Evolutionary conservation across 2,113 vertebrate genomes (phyloP).

Genomic region (Heterocephalus glaber): DNA sequence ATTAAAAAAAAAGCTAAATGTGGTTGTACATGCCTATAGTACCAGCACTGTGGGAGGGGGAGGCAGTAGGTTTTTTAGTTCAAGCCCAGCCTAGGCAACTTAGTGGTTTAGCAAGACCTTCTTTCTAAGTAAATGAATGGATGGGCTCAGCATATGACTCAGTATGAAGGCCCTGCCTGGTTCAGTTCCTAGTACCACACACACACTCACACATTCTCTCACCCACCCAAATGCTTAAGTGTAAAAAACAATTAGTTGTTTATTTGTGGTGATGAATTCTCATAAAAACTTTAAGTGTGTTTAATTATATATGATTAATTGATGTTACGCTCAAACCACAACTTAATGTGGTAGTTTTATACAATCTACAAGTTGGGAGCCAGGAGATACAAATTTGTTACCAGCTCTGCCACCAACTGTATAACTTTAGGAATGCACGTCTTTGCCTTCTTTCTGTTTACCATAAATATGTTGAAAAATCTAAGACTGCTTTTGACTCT

Average conservation of each 20-base stretch:
- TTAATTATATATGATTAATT: background rate
- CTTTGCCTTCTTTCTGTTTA: background rate
- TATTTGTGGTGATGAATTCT: background rate
- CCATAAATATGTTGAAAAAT: background rate
- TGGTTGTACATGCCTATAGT: no score
- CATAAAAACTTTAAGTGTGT: conserved; percentile 27
- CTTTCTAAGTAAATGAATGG: background rate
- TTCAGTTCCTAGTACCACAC: background rate
- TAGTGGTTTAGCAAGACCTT: background rate
- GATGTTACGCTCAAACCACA: conserved; percentile 33
- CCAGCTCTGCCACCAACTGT: background rate
- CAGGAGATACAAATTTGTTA: background rate
- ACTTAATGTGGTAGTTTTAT: background rate
- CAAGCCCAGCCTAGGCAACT: background rate
- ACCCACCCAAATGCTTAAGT: background rate
- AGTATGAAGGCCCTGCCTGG: background rate
- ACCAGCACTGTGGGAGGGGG: background rate
- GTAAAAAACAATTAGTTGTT: conserved; percentile 14
- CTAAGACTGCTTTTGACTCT: background rate
- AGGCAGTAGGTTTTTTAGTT: background rate
- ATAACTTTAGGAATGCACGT: background rate
- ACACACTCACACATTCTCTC: background rate
- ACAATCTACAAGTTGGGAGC: background rate
- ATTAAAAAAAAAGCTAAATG: background rate
- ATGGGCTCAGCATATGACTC: background rate